A percentile compares a stretch with the other conserved stretches of the same genome.
phyloP scores from a whole-genome alignment of 1,140 invertebrate genomes.

The Zaprionus ornatus region DNA sequence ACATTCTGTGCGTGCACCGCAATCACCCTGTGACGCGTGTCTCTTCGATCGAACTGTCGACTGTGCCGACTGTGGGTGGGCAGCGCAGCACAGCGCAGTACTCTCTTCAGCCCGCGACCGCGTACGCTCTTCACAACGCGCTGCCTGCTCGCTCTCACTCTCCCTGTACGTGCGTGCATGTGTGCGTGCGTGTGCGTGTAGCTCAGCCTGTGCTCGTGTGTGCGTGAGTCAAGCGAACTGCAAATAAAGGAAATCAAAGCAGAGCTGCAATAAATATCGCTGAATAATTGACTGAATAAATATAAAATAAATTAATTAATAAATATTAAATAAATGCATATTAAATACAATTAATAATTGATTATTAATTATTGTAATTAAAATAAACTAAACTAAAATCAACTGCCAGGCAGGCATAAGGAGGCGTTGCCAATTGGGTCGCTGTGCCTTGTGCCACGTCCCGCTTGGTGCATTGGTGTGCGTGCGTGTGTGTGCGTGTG shows the following conservation, averaged over 20 bases:
- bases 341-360: background rate
- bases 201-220: slow-evolving; percentile 24
- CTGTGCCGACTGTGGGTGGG: slow-evolving; percentile 44
- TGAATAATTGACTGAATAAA: slow-evolving; percentile 7
- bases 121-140: slow-evolving; percentile 35
- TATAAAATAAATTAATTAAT: background rate
- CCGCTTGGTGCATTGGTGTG: slow-evolving; percentile 24
- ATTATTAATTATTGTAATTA: background rate
- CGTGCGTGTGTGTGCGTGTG: slow-evolving; percentile 11
- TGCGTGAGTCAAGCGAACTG: slow-evolving; percentile 55
- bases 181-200: slow-evolving; percentile 2
- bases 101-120: slow-evolving; percentile 56
- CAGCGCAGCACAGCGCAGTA: slow-evolving; percentile 22
- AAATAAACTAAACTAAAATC: slow-evolving; percentile 1
- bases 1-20: slow-evolving; percentile 45
- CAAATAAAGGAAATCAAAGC: slow-evolving; percentile 26
- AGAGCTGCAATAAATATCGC: background rate
- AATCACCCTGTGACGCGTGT: slow-evolving; percentile 63
- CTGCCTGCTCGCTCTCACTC: slow-evolving; percentile 22
- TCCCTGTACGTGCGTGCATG: slow-evolving; percentile 23
- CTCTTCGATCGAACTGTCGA: slow-evolving; percentile 61
- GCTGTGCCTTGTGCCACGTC: slow-evolving; percentile 53
- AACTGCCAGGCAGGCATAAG: background rate
- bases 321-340: background rate
- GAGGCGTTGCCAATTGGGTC: slow-evolving; percentile 22